Conservation (phyloP, 1,140 invertebrate species). For the Drosophila insularis region DNA sequence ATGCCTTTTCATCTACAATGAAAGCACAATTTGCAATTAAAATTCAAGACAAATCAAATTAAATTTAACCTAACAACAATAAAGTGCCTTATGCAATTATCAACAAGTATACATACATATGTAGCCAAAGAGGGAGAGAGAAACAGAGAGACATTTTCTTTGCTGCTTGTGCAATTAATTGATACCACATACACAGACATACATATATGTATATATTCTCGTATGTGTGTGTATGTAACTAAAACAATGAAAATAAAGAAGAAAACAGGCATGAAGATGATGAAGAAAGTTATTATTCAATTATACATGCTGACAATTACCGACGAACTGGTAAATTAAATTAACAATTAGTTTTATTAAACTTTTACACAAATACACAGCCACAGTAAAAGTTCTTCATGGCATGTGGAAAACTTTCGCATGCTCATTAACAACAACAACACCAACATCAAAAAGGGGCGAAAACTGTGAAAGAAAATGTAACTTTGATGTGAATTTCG, state of each 20-base stretch:
- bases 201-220: not conserved
- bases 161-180: slow-evolving; percentile 6
- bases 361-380: slow-evolving; percentile 49
- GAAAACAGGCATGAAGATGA: not conserved
- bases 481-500: slow-evolving; percentile 67
- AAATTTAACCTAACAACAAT: slow-evolving; percentile 42
- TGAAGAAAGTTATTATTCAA: slow-evolving; percentile 76
- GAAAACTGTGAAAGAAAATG: slow-evolving; percentile 6
- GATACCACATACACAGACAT: not conserved
- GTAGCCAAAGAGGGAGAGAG: slow-evolving; percentile 14
- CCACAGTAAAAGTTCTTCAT: slow-evolving; percentile 46
- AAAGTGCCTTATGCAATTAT: slow-evolving; percentile 22
- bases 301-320: slow-evolving; percentile 80
- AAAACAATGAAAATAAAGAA: not conserved
- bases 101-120: slow-evolving; percentile 58
- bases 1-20: slow-evolving; percentile 11
- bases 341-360: slow-evolving; percentile 82
- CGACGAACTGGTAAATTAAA: slow-evolving; percentile 80
- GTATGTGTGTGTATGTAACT: not conserved
- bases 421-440: slow-evolving; percentile 75
- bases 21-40: slow-evolving; percentile 60
- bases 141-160: not conserved
- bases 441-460: not conserved
- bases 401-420: slow-evolving; percentile 63
- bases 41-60: slow-evolving; percentile 63